Evolutionary conservation across 1,140 invertebrate species (phyloP).

Genomic region (Babylonia areolata): DNA sequence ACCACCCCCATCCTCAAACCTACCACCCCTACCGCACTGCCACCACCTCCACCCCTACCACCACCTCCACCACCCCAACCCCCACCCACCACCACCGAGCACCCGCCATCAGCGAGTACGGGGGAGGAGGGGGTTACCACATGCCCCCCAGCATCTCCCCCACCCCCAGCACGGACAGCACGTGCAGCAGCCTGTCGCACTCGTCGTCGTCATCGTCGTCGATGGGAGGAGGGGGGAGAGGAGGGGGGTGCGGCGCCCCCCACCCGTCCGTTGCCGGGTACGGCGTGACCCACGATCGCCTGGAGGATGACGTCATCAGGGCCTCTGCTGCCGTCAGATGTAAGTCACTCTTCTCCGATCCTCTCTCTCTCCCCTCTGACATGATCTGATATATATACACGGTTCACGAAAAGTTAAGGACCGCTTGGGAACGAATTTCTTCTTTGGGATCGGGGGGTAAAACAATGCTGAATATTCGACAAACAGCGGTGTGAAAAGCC

Average conservation of each 20-base stretch:
- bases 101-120: not conserved
- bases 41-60: not conserved
- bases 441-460: too few species aligned
- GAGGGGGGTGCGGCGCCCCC: not conserved
- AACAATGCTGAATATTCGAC: too few species aligned
- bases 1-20: not conserved
- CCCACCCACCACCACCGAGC: not conserved
- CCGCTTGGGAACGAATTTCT: too few species aligned
- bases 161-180: constrained; percentile 44
- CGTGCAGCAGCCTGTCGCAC: not conserved
- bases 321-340: not conserved
- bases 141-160: constrained; percentile 46
- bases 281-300: constrained; percentile 19
- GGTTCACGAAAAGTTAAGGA: too few species aligned
- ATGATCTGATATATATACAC: too few species aligned
- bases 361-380: not conserved
- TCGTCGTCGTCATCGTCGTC: not conserved
- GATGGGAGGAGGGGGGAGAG: not conserved
- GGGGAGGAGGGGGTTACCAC: not conserved
- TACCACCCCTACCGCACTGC: not conserved
- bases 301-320: constrained; percentile 31
- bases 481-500: too few species aligned
- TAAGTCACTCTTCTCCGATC: not conserved
- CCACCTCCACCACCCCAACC: not conserved
- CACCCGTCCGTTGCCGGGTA: not conserved